Percentiles rank a stretch among this genome's conserved stretches.
phyloP scores from a whole-genome alignment of 2,797 vertebrate genomes.

The Sebastes goodei region DNA sequence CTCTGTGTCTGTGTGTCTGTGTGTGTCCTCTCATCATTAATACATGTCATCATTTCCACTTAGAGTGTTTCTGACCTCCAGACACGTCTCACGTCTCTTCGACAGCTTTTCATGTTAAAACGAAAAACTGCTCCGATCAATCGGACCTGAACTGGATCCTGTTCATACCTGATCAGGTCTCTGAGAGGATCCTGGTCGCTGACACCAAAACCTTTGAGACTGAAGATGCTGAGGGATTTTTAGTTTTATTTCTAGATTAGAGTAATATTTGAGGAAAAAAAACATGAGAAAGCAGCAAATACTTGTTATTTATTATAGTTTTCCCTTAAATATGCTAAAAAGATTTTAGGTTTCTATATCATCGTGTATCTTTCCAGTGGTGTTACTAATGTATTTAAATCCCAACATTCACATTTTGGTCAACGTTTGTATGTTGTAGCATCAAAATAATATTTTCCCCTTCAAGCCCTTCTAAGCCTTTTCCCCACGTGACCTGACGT shows the following conservation, averaged over 20 bases:
- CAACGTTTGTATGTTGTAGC: too few species aligned
- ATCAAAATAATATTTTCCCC: too few species aligned
- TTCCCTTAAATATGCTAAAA: too few species aligned
- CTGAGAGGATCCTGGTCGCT: neutral
- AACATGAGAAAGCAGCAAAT: too few species aligned
- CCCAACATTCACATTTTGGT: too few species aligned
- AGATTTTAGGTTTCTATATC: neutral
- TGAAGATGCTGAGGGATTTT: neutral
- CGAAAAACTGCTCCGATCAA: neutral
- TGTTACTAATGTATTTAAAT: too few species aligned
- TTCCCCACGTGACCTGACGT: too few species aligned
- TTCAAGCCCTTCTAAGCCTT: too few species aligned
- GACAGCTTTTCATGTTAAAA: neutral
- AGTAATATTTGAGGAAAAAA: too few species aligned
- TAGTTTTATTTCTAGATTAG: neutral
- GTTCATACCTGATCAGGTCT: neutral
- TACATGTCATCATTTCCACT: constrained; percentile 48
- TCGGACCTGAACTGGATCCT: neutral
- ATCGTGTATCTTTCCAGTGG: neutral
- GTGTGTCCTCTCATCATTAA: constrained; percentile 44
- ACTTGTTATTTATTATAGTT: too few species aligned
- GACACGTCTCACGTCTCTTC: neutral
- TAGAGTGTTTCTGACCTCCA: constrained; percentile 19
- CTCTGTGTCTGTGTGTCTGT: neutral
- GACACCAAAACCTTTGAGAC: neutral